Conservation (phyloP, 2,888 invertebrate species). For the Nephrotoma guestfalica region DNA sequence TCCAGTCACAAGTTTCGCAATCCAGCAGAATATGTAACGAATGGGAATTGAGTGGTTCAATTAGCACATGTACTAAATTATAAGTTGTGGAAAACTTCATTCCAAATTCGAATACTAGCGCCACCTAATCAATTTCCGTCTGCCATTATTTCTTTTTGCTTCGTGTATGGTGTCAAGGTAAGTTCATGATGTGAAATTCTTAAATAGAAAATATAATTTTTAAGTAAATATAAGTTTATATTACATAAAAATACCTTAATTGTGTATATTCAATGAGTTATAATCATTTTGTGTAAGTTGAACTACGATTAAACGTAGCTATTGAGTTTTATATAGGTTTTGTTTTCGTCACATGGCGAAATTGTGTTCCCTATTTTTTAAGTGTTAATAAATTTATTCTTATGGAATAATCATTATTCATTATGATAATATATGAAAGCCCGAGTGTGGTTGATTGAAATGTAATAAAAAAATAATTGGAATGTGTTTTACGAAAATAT, state of each 20-base stretch:
- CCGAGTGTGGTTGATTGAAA: neutral
- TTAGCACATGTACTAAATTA: neutral
- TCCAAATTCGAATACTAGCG: neutral
- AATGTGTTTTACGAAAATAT: neutral
- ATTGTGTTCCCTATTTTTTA: neutral
- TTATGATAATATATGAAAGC: neutral
- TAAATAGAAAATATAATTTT: neutral
- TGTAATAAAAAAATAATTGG: neutral
- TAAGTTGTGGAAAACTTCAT: neutral
- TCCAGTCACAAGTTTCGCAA: neutral
- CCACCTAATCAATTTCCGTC: neutral
- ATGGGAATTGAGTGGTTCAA: too few relatives aligned
- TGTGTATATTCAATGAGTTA: neutral
- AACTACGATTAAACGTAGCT: neutral
- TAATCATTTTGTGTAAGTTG: neutral
- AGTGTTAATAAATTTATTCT: neutral
- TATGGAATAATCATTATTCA: neutral
- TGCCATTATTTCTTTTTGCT: conserved; percentile 4
- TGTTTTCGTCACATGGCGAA: neutral
- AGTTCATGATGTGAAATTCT: neutral
- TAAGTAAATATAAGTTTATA: neutral
- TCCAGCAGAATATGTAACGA: too few relatives aligned
- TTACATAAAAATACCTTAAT: neutral
- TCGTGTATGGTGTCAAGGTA: conserved; percentile 6
- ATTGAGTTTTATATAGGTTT: neutral